phyloP scores from a whole-genome alignment of 2,888 invertebrate species.

The Phymatocera aterrima region DNA sequence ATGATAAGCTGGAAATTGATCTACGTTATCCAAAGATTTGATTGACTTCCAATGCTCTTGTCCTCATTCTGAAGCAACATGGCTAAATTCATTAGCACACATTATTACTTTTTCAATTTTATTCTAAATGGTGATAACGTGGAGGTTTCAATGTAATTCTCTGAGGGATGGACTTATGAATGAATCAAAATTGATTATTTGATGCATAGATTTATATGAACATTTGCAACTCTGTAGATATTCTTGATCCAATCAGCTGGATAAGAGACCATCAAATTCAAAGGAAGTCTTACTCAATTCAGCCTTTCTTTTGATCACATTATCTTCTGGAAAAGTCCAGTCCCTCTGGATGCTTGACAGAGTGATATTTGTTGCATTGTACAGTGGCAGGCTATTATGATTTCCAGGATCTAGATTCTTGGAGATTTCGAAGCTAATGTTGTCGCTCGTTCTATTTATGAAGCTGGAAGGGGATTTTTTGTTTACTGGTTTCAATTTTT shows the following conservation, averaged over 20 bases:
- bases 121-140: neutral
- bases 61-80: neutral
- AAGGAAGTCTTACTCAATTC: neutral
- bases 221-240: too few species aligned
- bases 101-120: neutral
- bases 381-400: neutral
- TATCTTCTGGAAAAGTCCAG: conserved; percentile 23
- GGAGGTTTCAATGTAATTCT: too few species aligned
- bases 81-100: too few species aligned
- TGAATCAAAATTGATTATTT: neutral
- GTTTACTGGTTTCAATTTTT: too few species aligned
- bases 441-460: too few species aligned
- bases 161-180: neutral
- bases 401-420: too few species aligned
- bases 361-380: neutral
- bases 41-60: neutral
- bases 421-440: too few species aligned
- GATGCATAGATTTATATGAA: neutral
- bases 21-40: neutral
- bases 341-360: neutral
- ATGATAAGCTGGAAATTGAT: too few species aligned
- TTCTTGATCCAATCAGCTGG: too few species aligned
- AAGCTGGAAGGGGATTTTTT: too few species aligned
- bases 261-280: too few species aligned
- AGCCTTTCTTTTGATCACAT: neutral